phyloP scores from a whole-genome alignment of 2,888 invertebrate genomes.

The Heliconius hortense region DNA sequence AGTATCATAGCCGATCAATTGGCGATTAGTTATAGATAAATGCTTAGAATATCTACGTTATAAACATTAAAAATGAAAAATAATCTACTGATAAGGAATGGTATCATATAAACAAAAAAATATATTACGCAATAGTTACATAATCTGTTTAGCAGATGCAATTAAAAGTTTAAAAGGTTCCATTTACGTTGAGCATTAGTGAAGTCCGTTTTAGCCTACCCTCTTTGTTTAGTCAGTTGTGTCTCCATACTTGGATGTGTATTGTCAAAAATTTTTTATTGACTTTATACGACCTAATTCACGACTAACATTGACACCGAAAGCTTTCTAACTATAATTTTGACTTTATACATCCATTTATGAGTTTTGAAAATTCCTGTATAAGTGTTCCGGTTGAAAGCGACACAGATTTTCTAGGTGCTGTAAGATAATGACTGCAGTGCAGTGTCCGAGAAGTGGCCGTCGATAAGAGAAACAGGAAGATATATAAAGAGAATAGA shows the following conservation, averaged over 20 bases:
- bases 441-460: slow-evolving; percentile 42
- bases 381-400: slow-evolving; percentile 20
- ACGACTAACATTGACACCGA: slow-evolving; percentile 51
- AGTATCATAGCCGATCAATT: slow-evolving; percentile 66
- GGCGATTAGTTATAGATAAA: slow-evolving; percentile 56
- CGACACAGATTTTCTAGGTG: slow-evolving; percentile 43
- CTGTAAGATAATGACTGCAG: slow-evolving; percentile 41
- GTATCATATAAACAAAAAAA: slow-evolving; percentile 57
- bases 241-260: slow-evolving; percentile 43
- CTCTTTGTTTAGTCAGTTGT: slow-evolving; percentile 42
- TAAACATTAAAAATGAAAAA: slow-evolving; percentile 52
- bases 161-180: slow-evolving; percentile 74
- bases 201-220: slow-evolving; percentile 46
- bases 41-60: slow-evolving; percentile 62
- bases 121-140: slow-evolving; percentile 46
- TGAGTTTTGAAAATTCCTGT: slow-evolving; percentile 31
- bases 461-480: slow-evolving; percentile 34
- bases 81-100: slow-evolving; percentile 73
- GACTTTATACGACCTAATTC: slow-evolving; percentile 44
- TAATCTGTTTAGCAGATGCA: slow-evolving; percentile 65
- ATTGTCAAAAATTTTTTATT: slow-evolving; percentile 35
- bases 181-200: slow-evolving; percentile 59
- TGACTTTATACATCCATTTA: slow-evolving; percentile 43
- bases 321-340: slow-evolving; percentile 51
- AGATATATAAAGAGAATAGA: slow-evolving; percentile 30